Evolutionary conservation across 2,888 invertebrate genomes (phyloP).

Genomic region (Lasioglossum vierecki): DNA sequence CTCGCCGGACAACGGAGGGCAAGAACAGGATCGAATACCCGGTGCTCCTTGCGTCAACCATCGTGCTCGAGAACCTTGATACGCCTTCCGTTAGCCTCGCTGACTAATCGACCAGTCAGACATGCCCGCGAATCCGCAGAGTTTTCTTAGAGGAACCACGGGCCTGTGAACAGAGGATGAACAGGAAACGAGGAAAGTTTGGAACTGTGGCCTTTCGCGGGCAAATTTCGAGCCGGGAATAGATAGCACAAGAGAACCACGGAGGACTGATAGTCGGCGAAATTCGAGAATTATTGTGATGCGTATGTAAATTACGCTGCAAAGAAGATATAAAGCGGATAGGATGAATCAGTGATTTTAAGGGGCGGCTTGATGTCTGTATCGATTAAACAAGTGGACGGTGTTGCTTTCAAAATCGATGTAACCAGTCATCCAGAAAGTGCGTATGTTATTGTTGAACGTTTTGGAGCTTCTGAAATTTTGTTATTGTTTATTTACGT

Average conservation of each 20-base stretch:
- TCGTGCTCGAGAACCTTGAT: conserved; percentile 22
- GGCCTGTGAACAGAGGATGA: not conserved
- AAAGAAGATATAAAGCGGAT: not conserved
- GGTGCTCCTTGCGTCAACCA: conserved; percentile 48
- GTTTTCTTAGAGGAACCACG: conserved; percentile 19
- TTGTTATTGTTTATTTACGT: not conserved
- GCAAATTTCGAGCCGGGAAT: not conserved
- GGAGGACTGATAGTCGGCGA: not conserved
- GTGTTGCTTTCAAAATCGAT: not conserved
- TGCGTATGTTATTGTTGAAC: not conserved
- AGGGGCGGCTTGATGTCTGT: not conserved
- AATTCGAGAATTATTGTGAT: not conserved
- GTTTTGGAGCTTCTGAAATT: not conserved
- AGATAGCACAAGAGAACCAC: not conserved
- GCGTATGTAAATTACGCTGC: not conserved
- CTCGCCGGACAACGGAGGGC: conserved; percentile 58
- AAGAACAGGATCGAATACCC: conserved; percentile 54
- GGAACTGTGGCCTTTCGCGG: not conserved
- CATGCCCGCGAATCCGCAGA: conserved; percentile 36
- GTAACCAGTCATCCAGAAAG: not conserved
- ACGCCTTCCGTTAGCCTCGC: conserved; percentile 24
- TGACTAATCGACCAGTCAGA: conserved; percentile 49
- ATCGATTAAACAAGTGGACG: conserved; percentile 9
- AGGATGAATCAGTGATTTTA: not conserved
- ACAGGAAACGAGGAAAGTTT: not conserved